Percentiles rank a stretch among this genome's conserved stretches.
phyloP scores from a whole-genome alignment of 2,888 invertebrate species.

The Proisotoma minuta region DNA sequence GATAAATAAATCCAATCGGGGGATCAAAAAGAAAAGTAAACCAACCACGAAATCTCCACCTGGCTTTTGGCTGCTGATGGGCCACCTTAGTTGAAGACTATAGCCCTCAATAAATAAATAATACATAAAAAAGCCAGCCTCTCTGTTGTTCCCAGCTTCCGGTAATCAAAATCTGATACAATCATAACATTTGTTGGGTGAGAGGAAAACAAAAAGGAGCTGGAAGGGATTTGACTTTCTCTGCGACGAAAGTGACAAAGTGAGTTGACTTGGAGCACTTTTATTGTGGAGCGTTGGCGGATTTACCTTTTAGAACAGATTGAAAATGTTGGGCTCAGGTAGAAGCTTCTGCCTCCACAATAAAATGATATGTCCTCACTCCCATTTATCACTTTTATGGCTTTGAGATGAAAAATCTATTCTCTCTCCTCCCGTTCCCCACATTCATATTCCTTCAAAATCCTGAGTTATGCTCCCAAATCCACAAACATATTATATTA shows the following conservation, averaged over 20 bases:
- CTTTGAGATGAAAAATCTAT: slow-evolving; percentile 46
- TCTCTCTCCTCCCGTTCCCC: slow-evolving; percentile 14
- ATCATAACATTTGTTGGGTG: slow-evolving; percentile 6
- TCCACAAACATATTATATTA: too few species aligned
- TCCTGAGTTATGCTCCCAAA: too few species aligned
- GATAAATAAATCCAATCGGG: too few species aligned
- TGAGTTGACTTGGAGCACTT: background rate
- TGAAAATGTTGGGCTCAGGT: background rate
- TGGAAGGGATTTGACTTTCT: background rate
- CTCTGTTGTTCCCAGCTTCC: too few species aligned
- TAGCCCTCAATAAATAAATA: too few species aligned
- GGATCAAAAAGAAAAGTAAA: too few species aligned
- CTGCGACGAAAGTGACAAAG: background rate
- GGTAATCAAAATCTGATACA: slow-evolving; percentile 19
- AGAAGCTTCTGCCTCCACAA: background rate
- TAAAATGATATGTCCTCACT: slow-evolving; percentile 38
- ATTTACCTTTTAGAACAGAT: too few species aligned
- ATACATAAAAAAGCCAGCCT: too few species aligned
- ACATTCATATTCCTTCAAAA: background rate
- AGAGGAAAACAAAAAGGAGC: background rate
- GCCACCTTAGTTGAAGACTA: too few species aligned
- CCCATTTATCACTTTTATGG: slow-evolving; percentile 46
- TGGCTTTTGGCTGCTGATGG: too few species aligned
- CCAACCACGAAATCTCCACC: too few species aligned
- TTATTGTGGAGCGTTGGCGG: too few species aligned